phyloP scores from a whole-genome alignment of 2,113 vertebrate genomes.

The Neotoma lepida region DNA sequence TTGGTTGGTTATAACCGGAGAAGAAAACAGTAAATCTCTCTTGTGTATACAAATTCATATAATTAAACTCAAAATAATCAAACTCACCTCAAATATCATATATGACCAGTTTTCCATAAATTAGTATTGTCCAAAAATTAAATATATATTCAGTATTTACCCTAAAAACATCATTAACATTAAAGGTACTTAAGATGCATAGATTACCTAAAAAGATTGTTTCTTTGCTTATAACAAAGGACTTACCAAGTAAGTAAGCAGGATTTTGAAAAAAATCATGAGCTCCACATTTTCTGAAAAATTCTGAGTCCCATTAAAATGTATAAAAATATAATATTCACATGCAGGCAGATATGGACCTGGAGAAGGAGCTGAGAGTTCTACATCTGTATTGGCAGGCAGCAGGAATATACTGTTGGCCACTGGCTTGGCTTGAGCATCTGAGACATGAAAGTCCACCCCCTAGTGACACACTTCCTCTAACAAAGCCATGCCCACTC shows the following conservation, averaged over 20 bases:
- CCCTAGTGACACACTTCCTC: no score
- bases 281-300: neutral
- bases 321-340: no score
- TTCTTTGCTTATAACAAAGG: neutral
- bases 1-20: constrained; percentile 24
- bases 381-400: no score
- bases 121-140: constrained; percentile 27
- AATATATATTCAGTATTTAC: neutral
- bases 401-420: no score
- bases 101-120: constrained; percentile 14
- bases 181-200: constrained; percentile 41
- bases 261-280: constrained; percentile 28
- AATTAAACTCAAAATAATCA: constrained; percentile 44
- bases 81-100: constrained; percentile 6
- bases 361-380: no score
- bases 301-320: neutral
- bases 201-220: constrained; percentile 2
- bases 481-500: no score
- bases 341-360: no score
- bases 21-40: constrained; percentile 4
- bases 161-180: constrained; percentile 16
- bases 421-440: no score
- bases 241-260: constrained; percentile 11
- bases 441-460: no score
- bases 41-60: constrained; percentile 12